Evolutionary conservation across 2,113 vertebrate species (phyloP), one percentile per base, ranked within the genome.

Genomic region (Turnix velox): DNA sequence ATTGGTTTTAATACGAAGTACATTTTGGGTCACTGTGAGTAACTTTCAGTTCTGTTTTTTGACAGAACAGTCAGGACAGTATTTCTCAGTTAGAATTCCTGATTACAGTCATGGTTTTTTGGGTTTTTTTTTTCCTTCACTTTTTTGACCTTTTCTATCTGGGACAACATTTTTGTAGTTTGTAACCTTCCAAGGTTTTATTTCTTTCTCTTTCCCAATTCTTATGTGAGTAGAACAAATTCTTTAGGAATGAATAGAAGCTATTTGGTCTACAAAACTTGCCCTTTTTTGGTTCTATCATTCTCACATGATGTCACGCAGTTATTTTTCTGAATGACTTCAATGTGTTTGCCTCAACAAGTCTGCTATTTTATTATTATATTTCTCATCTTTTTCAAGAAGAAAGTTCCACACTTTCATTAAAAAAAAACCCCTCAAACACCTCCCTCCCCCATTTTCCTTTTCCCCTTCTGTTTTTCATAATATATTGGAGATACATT

Each of bases 241-340:
- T 94, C 93, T 93, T 96, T 90, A 55, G 65, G 95, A 86, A 94
- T 96, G 95, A 96, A 96, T 80, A 96, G 85, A 81, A 92, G 72
- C 51, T 92, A 67, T 83, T 80, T 92, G 88, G 88, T 55, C 51
- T 74, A 85, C 17, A 80, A 93, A 88, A 90, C 79, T 84, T 96
- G 63, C 37, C 94, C 93, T 96, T 96, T 94, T 96, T 96, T 96
- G 96, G 93, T 95, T 95, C 92, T 90, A 0, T 94, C 82, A 94
- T 95, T 95, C 84, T 93, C 85, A 88, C 75, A 96, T 96, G 90
- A 96, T 96, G 79, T 96, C 88, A 96, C 93, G 51, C 76, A 71
- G 79, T 86, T 95, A 93, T 95, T 96, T 95, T 96, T 92, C 88
- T 96, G 94, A 95, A 96, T 90, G 67, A 96, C 88, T 96, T 94